phyloP scores from a whole-genome alignment of 2,113 vertebrate species.

The Struthio camelus region DNA sequence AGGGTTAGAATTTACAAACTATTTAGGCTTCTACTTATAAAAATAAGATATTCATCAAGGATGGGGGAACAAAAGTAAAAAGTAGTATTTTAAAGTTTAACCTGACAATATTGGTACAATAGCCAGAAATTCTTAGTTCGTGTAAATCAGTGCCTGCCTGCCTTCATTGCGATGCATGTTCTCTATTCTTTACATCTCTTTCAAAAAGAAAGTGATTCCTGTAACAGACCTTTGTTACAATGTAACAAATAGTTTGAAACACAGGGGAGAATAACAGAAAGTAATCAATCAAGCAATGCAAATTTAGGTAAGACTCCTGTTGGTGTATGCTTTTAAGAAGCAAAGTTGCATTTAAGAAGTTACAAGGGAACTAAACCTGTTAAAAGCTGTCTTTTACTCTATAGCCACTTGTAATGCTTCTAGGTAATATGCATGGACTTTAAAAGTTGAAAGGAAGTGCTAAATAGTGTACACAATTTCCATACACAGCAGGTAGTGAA shows the following conservation, averaged over 20 bases:
- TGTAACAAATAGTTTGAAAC: not conserved
- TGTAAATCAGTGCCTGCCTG: not conserved
- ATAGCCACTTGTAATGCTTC: constrained; percentile 46
- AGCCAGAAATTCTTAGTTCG: not conserved
- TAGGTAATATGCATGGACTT: constrained; percentile 62
- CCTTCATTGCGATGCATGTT: not conserved
- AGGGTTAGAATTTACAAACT: not conserved
- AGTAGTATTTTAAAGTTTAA: not conserved
- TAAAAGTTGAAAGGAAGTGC: constrained; percentile 69
- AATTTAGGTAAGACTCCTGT: constrained; percentile 25
- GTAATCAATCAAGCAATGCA: constrained; percentile 34
- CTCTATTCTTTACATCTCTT: not conserved
- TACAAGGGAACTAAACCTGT: constrained; percentile 30
- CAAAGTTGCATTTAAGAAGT: constrained; percentile 28
- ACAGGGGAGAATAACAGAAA: not conserved
- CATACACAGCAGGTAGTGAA: constrained; percentile 76
- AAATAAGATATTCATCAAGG: not conserved
- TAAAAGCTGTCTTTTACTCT: constrained; percentile 42
- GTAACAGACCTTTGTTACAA: not conserved
- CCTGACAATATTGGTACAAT: not conserved
- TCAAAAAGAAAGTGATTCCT: not conserved
- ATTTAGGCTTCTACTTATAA: not conserved
- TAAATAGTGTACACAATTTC: constrained; percentile 71
- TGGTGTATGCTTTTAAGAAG: not conserved
- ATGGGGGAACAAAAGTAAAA: not conserved